phyloP scores from a whole-genome alignment of 2,113 vertebrate species.

The Okapia johnstoni region DNA sequence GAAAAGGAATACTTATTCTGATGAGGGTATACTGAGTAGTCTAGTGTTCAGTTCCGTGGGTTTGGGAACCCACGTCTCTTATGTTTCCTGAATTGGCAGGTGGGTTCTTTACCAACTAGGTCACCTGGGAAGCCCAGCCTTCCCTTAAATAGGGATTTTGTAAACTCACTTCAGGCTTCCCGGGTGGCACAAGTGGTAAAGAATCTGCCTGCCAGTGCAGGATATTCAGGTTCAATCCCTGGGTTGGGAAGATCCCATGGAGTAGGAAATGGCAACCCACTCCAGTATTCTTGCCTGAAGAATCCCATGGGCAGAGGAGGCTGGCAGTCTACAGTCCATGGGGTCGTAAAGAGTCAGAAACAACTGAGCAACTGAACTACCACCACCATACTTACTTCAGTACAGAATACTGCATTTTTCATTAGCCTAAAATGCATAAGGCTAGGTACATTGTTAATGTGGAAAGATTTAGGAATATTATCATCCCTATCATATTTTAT shows the following conservation, averaged over 20 bases:
- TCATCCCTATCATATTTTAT: not conserved
- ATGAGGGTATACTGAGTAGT: not conserved
- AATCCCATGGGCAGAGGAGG: not conserved
- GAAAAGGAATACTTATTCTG: not conserved
- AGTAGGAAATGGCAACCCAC: not conserved
- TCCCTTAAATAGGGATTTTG: not conserved
- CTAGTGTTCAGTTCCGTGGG: not conserved
- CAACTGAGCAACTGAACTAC: not conserved
- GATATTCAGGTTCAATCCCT: not conserved
- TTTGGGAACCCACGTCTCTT: not conserved
- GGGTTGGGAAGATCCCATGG: not conserved
- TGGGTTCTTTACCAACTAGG: not conserved
- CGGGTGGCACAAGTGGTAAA: not conserved
- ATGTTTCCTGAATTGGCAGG: not conserved
- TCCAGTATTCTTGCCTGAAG: not conserved
- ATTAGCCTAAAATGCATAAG: not conserved
- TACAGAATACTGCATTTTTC: not conserved
- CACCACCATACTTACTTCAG: not conserved
- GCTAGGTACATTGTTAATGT: not conserved
- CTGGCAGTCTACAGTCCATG: not conserved
- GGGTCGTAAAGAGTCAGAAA: not conserved
- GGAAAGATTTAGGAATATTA: not conserved
- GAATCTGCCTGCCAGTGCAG: not conserved
- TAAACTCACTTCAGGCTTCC: not conserved
- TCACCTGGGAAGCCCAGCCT: not conserved